phyloP scores from a whole-genome alignment of 2,797 vertebrate species.

The Miichthys miiuy region DNA sequence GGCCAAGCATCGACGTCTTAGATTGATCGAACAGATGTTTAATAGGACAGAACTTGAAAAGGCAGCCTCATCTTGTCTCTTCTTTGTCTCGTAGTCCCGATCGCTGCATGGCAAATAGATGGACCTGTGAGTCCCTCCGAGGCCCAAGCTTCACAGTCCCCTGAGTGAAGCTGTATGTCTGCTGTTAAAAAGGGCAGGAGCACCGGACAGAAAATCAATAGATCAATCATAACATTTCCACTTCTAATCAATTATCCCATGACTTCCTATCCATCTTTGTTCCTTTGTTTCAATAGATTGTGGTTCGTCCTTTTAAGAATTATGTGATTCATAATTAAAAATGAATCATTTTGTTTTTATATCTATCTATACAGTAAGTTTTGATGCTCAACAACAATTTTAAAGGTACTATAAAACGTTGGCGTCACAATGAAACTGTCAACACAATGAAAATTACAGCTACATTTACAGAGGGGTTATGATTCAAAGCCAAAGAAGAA shows the following conservation, averaged over 20 bases:
- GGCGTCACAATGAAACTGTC: slow-evolving; percentile 31
- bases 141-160: slow-evolving; percentile 60
- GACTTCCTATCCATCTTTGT: slow-evolving; percentile 64
- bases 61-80: slow-evolving; percentile 39
- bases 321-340: slow-evolving; percentile 32
- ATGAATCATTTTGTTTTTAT: slow-evolving; percentile 15
- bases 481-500: slow-evolving; percentile 57
- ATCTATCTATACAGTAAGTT: background rate
- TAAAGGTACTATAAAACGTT: background rate
- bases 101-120: slow-evolving; percentile 56
- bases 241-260: slow-evolving; percentile 82
- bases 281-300: slow-evolving; percentile 47
- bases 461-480: slow-evolving; percentile 48
- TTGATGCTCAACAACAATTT: background rate
- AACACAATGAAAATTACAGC: slow-evolving; percentile 58
- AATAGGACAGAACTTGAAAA: slow-evolving; percentile 32
- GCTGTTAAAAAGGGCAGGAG: slow-evolving; percentile 73
- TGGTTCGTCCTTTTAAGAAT: slow-evolving; percentile 12
- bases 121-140: slow-evolving; percentile 54
- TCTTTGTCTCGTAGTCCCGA: slow-evolving; percentile 53
- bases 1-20: slow-evolving; percentile 29
- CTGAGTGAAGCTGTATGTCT: slow-evolving; percentile 73
- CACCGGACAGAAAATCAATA: slow-evolving; percentile 81
- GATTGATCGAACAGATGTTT: slow-evolving; percentile 55
- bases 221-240: slow-evolving; percentile 88